Evolutionary conservation across 2,888 invertebrate genomes (phyloP).

Genomic region (Pachycephus smyrnensis): DNA sequence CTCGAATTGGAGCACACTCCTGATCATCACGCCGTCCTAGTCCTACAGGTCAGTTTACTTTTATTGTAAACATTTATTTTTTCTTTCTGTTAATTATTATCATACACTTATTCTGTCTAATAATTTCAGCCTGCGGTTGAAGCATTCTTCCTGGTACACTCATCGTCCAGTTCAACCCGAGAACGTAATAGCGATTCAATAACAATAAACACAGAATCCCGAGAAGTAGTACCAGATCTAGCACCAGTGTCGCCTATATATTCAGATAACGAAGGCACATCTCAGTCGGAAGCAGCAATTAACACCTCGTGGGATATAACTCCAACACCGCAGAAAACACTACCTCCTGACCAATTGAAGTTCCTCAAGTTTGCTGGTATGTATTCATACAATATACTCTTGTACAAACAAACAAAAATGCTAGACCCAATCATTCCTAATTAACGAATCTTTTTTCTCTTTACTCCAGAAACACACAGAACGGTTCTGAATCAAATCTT

Average conservation of each 20-base stretch:
- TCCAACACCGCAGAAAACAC: constrained; percentile 51
- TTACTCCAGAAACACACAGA: constrained; percentile 79
- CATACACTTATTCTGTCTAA: constrained; percentile 17
- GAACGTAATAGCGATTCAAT: constrained; percentile 39
- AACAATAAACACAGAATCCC: constrained; percentile 50
- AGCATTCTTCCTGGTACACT: constrained; percentile 90
- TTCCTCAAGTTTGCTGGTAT: constrained; percentile 84
- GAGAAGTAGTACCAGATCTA: constrained; percentile 58
- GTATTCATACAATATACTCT: constrained; percentile 15
- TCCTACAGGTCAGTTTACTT: constrained; percentile 73
- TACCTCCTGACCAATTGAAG: constrained; percentile 78
- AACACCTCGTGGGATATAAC: constrained; percentile 54
- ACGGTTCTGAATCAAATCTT: constrained; percentile 91
- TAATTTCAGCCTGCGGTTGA: constrained; percentile 81
- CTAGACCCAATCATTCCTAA: neutral
- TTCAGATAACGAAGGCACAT: constrained; percentile 54
- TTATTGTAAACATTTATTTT: constrained; percentile 6
- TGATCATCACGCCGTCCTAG: constrained; percentile 88
- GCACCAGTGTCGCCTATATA: constrained; percentile 62
- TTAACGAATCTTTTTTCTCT: constrained; percentile 16
- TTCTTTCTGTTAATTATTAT: neutral
- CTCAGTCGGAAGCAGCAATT: constrained; percentile 44
- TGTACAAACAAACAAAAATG: neutral
- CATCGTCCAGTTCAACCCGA: constrained; percentile 70
- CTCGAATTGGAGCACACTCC: constrained; percentile 83